phyloP scores from a whole-genome alignment of 2,797 vertebrate genomes.

The Poeciliopsis infans region DNA sequence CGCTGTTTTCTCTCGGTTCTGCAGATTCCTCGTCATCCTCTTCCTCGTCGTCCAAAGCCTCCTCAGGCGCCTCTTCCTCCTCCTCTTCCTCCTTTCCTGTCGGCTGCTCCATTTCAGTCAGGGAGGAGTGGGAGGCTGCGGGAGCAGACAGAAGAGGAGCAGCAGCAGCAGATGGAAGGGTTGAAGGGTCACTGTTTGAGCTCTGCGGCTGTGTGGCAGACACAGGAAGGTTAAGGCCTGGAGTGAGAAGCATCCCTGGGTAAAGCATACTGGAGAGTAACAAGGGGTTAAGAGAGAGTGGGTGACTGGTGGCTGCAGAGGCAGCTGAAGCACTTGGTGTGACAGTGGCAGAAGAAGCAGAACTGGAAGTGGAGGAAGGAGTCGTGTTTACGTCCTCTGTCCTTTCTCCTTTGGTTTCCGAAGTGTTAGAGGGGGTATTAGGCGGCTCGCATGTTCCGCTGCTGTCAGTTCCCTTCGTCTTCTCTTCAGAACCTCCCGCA shows the following conservation, averaged over 20 bases:
- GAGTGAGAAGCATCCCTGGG: slow-evolving; percentile 99
- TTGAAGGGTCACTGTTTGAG: slow-evolving; percentile 84
- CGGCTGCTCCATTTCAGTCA: slow-evolving; percentile 67
- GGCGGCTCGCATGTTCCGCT: slow-evolving; percentile 48
- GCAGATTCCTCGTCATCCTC: slow-evolving; percentile 85
- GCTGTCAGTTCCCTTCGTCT: slow-evolving; percentile 76
- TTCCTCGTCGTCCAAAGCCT: slow-evolving; percentile 84
- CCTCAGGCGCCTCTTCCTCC: slow-evolving; percentile 76
- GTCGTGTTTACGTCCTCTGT: slow-evolving; percentile 88
- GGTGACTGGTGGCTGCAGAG: slow-evolving; percentile 83
- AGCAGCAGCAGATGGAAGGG: slow-evolving; percentile 63
- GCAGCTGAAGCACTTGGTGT: slow-evolving; percentile 86
- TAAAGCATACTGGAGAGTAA: slow-evolving; percentile 98
- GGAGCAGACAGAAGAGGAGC: slow-evolving; percentile 59
- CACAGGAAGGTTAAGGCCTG: slow-evolving; percentile 99
- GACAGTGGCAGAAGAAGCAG: slow-evolving; percentile 84
- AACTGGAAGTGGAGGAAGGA: slow-evolving; percentile 83
- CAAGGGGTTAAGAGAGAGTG: slow-evolving; percentile 94
- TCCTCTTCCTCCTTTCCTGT: slow-evolving; percentile 75
- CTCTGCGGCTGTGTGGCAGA: slow-evolving; percentile 90
- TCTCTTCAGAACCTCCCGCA: slow-evolving; percentile 76
- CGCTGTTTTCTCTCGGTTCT: slow-evolving; percentile 93
- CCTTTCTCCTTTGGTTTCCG: slow-evolving; percentile 91
- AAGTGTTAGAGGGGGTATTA: slow-evolving; percentile 74
- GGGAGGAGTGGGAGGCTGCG: slow-evolving; percentile 78